Conservation (phyloP, 2,888 invertebrate species). For the Gastrophysa polygoni region DNA sequence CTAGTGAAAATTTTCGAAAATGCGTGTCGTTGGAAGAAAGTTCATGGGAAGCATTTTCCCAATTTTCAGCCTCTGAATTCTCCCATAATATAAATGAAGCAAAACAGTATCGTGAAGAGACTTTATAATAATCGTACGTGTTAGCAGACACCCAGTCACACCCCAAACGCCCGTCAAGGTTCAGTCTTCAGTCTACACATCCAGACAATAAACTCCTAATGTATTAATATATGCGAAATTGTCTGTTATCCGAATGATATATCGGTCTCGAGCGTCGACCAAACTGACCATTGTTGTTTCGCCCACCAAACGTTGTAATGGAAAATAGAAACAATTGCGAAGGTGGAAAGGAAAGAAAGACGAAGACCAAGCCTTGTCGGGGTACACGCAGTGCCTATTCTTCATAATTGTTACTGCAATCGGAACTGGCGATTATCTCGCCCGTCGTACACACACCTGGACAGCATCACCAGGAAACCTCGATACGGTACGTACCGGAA, state of each 20-base stretch:
- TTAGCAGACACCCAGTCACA: not conserved
- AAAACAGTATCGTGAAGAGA: too few species aligned
- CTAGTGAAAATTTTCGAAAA: too few species aligned
- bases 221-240: conserved; percentile 38
- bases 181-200: conserved; percentile 1
- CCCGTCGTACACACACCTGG: conserved; percentile 13
- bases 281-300: conserved; percentile 55
- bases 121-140: not conserved
- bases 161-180: not conserved
- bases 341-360: conserved; percentile 52
- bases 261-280: conserved; percentile 44
- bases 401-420: conserved; percentile 40
- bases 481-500: not conserved
- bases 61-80: too few species aligned
- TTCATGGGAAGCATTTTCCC: too few species aligned
- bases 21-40: too few species aligned
- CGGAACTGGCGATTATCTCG: conserved; percentile 36
- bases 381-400: conserved; percentile 33
- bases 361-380: conserved; percentile 48
- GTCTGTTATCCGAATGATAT: conserved; percentile 41
- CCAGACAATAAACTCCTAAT: conserved; percentile 28
- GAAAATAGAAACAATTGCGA: conserved; percentile 50
- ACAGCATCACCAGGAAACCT: not conserved
- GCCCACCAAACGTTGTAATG: conserved; percentile 49
- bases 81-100: too few species aligned